These are phyloP conservation scores for Eurytoma adleriae DNA, from an alignment of 2,888 invertebrate genomes.

Conservation along the genomic window DNA sequence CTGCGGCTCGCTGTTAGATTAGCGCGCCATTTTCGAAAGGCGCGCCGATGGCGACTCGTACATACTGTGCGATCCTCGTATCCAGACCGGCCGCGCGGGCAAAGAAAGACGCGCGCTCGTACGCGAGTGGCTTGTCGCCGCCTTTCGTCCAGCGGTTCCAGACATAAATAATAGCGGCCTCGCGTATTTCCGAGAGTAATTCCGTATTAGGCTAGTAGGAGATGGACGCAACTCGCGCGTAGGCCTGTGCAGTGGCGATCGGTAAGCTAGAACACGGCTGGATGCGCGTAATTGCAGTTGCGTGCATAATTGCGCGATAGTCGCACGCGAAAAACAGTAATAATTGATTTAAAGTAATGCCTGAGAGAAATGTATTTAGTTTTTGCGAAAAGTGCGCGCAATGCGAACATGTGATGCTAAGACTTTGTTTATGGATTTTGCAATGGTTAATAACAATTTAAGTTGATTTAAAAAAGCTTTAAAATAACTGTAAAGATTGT, in stretches of 20 bases:
- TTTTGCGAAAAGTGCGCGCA: too few relatives aligned
- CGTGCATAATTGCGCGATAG: neutral
- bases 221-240: slow-evolving; percentile 18
- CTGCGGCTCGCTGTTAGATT: too few relatives aligned
- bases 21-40: slow-evolving; percentile 23
- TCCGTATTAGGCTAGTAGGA: slow-evolving; percentile 57
- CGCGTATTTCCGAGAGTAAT: slow-evolving; percentile 61
- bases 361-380: too few relatives aligned
- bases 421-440: too few relatives aligned
- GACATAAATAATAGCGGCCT: slow-evolving; percentile 59
- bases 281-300: neutral
- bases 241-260: slow-evolving; percentile 37
- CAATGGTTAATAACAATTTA: too few relatives aligned
- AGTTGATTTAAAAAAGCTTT: too few relatives aligned
- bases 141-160: slow-evolving; percentile 29
- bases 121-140: neutral
- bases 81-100: neutral
- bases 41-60: neutral
- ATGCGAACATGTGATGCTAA: too few relatives aligned
- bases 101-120: slow-evolving; percentile 37
- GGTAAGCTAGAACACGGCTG: slow-evolving; percentile 39
- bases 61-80: neutral
- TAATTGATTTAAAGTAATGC: too few relatives aligned
- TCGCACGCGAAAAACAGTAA: too few relatives aligned
- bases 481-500: too few relatives aligned